Base-by-base conservation (phyloP, 1,140 invertebrate species). In the Eciton burchellii region DNA sequence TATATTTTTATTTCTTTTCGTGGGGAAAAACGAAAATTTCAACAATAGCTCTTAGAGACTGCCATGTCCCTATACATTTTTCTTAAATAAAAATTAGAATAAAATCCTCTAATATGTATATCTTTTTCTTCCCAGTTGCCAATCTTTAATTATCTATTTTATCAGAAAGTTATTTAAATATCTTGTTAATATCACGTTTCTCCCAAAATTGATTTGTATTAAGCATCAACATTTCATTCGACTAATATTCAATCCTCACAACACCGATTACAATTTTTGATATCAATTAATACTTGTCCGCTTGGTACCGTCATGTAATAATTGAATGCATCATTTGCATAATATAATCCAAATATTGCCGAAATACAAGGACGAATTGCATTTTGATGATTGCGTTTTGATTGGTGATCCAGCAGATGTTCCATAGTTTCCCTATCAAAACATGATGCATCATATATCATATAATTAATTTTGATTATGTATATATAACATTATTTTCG, bases 261-360 rank as follows among this genome's bases (percentile, higher is more conserved):
- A 14, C 6, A 68, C 9, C 82, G 72, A 57, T 77, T n/a, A 16
- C 19, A 56, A 72, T 84, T 21, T n/a, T 84, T 82, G 66, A 84
- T 41, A 24, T 84, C 83, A 6, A 84, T 73, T 26, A 84, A 65
- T 4, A 84, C 59, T 57, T 82, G 81, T 4, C 66, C 66, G 4
- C 68, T 57, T 8, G 63, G 54, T 19, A 57, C 24, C 14, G 21
- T 26, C 5, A n/a, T 59, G 35, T 65, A 72, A 59, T 84, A 65
- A 12, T 84, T n/a, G 21, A 84, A 84, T 11, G 77, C 83, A 14
- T 84, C 47, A 3, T 73, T 47, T 3, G 81, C n/a, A 26, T 24
- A 49, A 24, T 84, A 49, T 9, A 84, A 14, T 2, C 83, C 83
- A 35, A 81, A 81, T n/a, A 84, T 65, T 1, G 83, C 83, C 3